Evolutionary conservation across 1,140 invertebrate species (phyloP), one percentile per base, ranked within the genome.

Genomic region (Drosophila littoralis): DNA sequence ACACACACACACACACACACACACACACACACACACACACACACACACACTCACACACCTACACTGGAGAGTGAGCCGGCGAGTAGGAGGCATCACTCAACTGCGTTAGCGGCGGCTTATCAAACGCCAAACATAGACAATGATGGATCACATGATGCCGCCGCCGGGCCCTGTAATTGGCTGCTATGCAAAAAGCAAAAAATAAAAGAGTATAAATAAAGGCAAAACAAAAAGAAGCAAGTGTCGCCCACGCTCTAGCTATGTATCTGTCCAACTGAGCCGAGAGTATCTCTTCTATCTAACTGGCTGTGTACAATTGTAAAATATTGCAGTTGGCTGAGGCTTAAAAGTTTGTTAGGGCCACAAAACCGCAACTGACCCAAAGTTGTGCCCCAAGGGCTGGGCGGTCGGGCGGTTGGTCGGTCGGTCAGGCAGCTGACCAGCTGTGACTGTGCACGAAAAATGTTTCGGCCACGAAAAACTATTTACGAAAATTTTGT

Each of bases 401-500:
- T 15, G 45, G 13, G 42, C 38, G 42, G 17, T 36, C 4, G 22
- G 40, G 13, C 9, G 42, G 28, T 48, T 46, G 38, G 22, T 28
- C 22, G 17, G 54, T 51, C 50, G 42, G 63, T 43, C 33, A 40
- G 64, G 42, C n/a, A 61, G 17, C 42, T 67, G 46, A 76, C 46
- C 74, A 76, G 74, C 74, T 66, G 68, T 61, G 67, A 64, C 71
- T 69, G 58, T 33, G 59, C 67, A 88, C 69, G 76, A 78, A 79
- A 83, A 82, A 88, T 66, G 73, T 71, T 71, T 65, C 43, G 46
- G 51, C 60, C 52, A 70, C 79, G 69, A 89, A 84, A 89, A 89
- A 89, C 83, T 89, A 88, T 88, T 91, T 91, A 80, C 80, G 70
- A 91, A 86, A 88, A 90, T 91, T 90, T 76, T 81, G 85, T 91